Percentiles rank a stretch among this genome's conserved stretches.
phyloP scores from a whole-genome alignment of 2,113 vertebrate species.

The Daphoenositta chrysoptera region DNA sequence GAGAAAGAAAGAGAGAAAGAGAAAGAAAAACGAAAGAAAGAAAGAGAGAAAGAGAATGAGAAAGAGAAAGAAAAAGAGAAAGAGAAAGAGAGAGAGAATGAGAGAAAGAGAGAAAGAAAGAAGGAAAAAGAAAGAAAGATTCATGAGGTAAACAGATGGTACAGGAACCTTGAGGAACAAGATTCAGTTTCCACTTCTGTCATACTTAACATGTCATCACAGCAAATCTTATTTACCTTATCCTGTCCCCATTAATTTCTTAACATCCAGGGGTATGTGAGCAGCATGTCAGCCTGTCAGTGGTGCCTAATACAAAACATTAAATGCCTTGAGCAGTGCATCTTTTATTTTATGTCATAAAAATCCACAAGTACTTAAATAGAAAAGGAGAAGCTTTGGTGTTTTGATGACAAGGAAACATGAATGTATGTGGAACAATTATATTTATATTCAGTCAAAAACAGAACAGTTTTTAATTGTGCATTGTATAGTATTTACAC shows the following conservation, averaged over 20 bases:
- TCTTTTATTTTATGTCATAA: background rate
- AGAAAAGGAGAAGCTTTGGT: background rate
- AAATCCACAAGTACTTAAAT: background rate
- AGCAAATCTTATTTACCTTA: background rate
- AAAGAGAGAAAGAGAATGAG: background rate
- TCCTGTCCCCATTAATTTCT: background rate
- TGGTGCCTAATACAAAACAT: background rate
- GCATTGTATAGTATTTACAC: background rate
- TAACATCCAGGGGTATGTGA: background rate
- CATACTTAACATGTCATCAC: background rate
- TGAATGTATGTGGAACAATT: background rate
- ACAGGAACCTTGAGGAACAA: background rate
- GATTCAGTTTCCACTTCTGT: background rate
- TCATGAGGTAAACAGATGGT: background rate
- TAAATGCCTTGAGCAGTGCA: background rate
- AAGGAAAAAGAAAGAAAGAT: background rate
- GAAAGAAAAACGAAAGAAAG: background rate
- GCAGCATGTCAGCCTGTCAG: background rate
- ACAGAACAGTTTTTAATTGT: background rate
- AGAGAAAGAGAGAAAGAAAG: accelerated
- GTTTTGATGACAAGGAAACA: background rate
- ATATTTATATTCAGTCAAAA: background rate
- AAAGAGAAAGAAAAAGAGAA: background rate
- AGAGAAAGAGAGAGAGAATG: background rate
- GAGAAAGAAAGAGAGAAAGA: background rate